Conservation (phyloP, 1,140 invertebrate species). For the Cryptotermes secundus region DNA sequence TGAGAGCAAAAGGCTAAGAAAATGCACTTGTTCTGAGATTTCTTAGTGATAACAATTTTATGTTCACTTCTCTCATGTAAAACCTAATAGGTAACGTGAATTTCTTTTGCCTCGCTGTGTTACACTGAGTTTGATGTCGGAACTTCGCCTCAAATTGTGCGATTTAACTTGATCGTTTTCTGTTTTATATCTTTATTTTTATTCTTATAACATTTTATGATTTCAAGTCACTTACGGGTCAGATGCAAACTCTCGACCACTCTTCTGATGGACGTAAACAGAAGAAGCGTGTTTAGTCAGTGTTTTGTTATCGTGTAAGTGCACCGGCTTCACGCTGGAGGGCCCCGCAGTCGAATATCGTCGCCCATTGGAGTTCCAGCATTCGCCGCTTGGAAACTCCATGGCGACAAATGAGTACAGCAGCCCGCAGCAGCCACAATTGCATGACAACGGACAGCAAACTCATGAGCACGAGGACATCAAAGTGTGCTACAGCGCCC, state of each 20-base stretch:
- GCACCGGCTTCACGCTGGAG: constrained; percentile 33
- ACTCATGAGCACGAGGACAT: constrained; percentile 34
- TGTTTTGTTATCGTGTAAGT: constrained; percentile 26
- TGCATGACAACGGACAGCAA: not conserved
- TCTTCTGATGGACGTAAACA: not conserved
- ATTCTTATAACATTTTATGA: no score
- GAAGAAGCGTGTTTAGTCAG: not conserved
- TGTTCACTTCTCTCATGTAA: not conserved
- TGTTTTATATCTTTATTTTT: no score
- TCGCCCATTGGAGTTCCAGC: constrained; percentile 38
- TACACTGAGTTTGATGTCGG: no score
- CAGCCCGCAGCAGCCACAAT: constrained; percentile 28
- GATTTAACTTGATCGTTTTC: no score
- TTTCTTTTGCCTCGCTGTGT: no score
- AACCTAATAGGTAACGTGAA: not conserved
- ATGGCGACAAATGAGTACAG: constrained; percentile 37
- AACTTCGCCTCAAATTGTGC: no score
- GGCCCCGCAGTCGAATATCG: constrained; percentile 33
- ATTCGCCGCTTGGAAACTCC: constrained; percentile 39
- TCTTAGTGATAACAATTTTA: not conserved
- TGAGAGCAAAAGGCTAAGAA: not conserved
- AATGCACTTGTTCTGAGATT: not conserved
- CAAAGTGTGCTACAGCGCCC: constrained; percentile 39
- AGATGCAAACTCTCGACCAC: not conserved
- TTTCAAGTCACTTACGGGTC: no score